A percentile compares a stretch with the other conserved stretches of the same genome.
Evolutionary conservation across 2,888 invertebrate species (phyloP).

Genomic region (Drosophila kambysellisi): DNA sequence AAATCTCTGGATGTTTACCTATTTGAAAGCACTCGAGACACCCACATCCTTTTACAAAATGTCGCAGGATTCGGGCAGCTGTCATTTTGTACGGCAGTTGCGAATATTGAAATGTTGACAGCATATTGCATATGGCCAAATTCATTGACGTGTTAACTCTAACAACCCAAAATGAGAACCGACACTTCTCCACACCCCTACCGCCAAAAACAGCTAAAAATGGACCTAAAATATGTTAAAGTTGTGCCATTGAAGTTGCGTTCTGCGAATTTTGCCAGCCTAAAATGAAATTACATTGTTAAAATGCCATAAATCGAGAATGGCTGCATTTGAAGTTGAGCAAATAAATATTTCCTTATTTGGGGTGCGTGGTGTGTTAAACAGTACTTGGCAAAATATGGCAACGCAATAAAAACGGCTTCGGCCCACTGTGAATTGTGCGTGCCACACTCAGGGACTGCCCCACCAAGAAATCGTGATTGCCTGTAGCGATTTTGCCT

Average conservation of each 20-base stretch:
- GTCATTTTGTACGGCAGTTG: conserved; percentile 63
- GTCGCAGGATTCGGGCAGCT: conserved; percentile 41
- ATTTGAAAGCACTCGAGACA: conserved; percentile 28
- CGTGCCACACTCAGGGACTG: conserved; percentile 29
- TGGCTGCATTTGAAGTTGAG: conserved; percentile 56
- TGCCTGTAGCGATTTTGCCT: conserved; percentile 52
- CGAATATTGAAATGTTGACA: conserved; percentile 46
- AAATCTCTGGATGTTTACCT: conserved; percentile 37
- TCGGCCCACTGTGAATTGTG: conserved; percentile 52
- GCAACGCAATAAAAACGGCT: conserved; percentile 41
- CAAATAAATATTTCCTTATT: conserved; percentile 44
- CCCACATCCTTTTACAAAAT: conserved; percentile 10
- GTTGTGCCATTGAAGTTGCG: conserved; percentile 9
- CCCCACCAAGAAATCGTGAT: conserved; percentile 63
- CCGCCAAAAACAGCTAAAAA: not conserved
- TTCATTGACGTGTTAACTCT: conserved; percentile 29
- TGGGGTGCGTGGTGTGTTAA: conserved; percentile 2
- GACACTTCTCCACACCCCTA: not conserved
- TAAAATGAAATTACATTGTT: conserved; percentile 28
- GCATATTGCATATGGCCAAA: conserved; percentile 21
- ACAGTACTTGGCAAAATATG: conserved; percentile 28
- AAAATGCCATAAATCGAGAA: conserved; percentile 22
- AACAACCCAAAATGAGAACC: not conserved
- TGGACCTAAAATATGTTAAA: conserved; percentile 9
- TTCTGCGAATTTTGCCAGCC: not conserved